Evolutionary conservation across 2,888 invertebrate species (phyloP).

Genomic region (Drosophila quinaria): DNA sequence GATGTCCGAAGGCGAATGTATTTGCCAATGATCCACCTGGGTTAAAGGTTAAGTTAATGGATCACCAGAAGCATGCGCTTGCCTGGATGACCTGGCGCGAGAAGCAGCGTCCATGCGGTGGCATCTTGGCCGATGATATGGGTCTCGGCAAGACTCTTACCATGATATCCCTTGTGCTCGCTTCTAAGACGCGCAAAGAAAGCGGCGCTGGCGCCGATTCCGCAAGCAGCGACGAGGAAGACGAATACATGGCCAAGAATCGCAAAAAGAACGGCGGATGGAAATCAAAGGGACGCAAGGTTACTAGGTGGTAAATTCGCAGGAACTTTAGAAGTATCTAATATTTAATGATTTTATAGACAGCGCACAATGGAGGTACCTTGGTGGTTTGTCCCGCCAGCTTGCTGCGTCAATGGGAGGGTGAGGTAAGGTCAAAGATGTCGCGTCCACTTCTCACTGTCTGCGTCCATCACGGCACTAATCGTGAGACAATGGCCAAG

Average conservation of each 20-base stretch:
- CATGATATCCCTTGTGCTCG: slow-evolving; percentile 91
- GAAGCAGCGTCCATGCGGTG: slow-evolving; percentile 93
- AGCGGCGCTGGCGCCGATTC: slow-evolving; percentile 50
- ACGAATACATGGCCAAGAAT: slow-evolving; percentile 28
- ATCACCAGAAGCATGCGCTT: slow-evolving; percentile 94
- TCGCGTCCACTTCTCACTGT: slow-evolving; percentile 88
- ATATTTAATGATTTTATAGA: background rate
- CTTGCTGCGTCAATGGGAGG: slow-evolving; percentile 95
- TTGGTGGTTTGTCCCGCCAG: slow-evolving; percentile 97
- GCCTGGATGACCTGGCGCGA: slow-evolving; percentile 97
- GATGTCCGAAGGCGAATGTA: slow-evolving; percentile 88
- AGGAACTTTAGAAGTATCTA: background rate
- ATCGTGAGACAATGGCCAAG: slow-evolving; percentile 89
- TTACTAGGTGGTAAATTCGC: slow-evolving; percentile 70
- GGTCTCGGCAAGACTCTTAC: slow-evolving; percentile 91
- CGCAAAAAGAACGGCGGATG: slow-evolving; percentile 58
- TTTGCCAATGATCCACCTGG: slow-evolving; percentile 88
- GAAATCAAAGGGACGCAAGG: slow-evolving; percentile 81
- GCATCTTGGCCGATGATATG: slow-evolving; percentile 91
- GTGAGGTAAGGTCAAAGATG: slow-evolving; percentile 90
- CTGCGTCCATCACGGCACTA: slow-evolving; percentile 92
- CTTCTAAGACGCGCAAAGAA: slow-evolving; percentile 86
- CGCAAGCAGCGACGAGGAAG: slow-evolving; percentile 67
- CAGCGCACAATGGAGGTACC: slow-evolving; percentile 89
- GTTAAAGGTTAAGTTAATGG: slow-evolving; percentile 90